Percentiles rank a stretch among this genome's conserved stretches.
These are phyloP conservation scores for Brachionus rubens DNA, from an alignment of 1,140 invertebrate genomes.

Conservation along the genomic window DNA sequence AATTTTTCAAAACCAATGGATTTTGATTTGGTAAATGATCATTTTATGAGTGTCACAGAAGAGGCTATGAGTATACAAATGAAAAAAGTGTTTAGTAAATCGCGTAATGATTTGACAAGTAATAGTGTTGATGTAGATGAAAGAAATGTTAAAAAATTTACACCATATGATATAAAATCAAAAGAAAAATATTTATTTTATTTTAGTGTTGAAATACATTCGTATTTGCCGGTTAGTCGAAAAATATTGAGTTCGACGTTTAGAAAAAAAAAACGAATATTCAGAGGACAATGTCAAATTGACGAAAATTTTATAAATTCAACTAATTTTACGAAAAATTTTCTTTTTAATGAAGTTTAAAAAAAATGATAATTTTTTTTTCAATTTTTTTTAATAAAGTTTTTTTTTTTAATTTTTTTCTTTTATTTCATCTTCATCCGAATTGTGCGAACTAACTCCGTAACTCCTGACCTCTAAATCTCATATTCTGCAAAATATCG, in stretches of 20 bases:
- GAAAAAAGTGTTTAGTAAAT: background rate
- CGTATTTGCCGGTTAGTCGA: slow-evolving; percentile 36
- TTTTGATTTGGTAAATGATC: slow-evolving; percentile 27
- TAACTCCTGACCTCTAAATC: too few relatives aligned
- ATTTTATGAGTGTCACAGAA: slow-evolving; percentile 27
- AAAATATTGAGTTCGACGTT: slow-evolving; percentile 44
- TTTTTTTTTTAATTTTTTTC: slow-evolving; percentile 9
- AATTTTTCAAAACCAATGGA: slow-evolving; percentile 39
- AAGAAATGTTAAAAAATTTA: background rate
- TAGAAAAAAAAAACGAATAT: slow-evolving; percentile 43
- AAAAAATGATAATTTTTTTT: background rate
- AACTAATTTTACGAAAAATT: slow-evolving; percentile 33
- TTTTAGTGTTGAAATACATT: slow-evolving; percentile 43
- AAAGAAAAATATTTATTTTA: background rate
- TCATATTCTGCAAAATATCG: too few relatives aligned
- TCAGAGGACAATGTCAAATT: slow-evolving; percentile 44
- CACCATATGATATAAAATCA: background rate
- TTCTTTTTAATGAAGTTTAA: slow-evolving; percentile 37
- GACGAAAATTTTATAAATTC: slow-evolving; percentile 45
- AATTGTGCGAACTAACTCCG: too few relatives aligned
- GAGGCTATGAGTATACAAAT: slow-evolving; percentile 41
- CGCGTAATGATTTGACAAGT: background rate
- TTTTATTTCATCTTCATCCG: background rate
- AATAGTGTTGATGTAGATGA: background rate
- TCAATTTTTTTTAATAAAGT: background rate